phyloP scores from a whole-genome alignment of 2,888 invertebrate species.

The Cryptocheilus praepositus region DNA sequence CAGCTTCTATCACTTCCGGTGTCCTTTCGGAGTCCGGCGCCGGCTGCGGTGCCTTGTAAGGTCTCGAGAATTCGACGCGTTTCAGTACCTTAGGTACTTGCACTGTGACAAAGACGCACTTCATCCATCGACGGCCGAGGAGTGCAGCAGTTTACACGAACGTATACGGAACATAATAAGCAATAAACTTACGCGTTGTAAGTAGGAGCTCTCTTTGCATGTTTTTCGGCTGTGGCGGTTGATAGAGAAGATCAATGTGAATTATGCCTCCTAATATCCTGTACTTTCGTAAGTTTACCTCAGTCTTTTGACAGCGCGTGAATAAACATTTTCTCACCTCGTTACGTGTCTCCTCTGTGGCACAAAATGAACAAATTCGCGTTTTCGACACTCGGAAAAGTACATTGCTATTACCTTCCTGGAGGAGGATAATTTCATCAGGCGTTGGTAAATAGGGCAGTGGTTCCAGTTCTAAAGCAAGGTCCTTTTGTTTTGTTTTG shows the following conservation, averaged over 20 bases:
- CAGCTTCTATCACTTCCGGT: conserved; percentile 88
- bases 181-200: conserved; percentile 76
- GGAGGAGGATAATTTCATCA: conserved; percentile 59
- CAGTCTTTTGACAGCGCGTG: conserved; percentile 65
- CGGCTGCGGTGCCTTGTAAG: conserved; percentile 82
- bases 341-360: conserved; percentile 73
- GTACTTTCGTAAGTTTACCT: conserved; percentile 86
- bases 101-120: conserved; percentile 73
- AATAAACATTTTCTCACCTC: conserved; percentile 60
- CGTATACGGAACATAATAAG: not conserved
- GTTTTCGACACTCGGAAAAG: too few species aligned
- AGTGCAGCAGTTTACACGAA: not conserved
- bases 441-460: conserved; percentile 71
- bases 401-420: conserved; percentile 26
- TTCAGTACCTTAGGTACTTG: conserved; percentile 79
- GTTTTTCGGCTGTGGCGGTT: conserved; percentile 86
- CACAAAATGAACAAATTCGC: not conserved
- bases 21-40: conserved; percentile 81
- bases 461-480: conserved; percentile 74
- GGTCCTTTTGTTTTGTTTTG: conserved; percentile 23
- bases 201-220: conserved; percentile 76
- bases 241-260: conserved; percentile 83
- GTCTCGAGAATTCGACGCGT: conserved; percentile 80
- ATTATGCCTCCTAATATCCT: conserved; percentile 86
- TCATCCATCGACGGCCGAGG: too few species aligned